These are phyloP conservation scores for Chloroceryle aenea DNA, from an alignment of 2,113 vertebrate genomes.

Conservation along the genomic window DNA sequence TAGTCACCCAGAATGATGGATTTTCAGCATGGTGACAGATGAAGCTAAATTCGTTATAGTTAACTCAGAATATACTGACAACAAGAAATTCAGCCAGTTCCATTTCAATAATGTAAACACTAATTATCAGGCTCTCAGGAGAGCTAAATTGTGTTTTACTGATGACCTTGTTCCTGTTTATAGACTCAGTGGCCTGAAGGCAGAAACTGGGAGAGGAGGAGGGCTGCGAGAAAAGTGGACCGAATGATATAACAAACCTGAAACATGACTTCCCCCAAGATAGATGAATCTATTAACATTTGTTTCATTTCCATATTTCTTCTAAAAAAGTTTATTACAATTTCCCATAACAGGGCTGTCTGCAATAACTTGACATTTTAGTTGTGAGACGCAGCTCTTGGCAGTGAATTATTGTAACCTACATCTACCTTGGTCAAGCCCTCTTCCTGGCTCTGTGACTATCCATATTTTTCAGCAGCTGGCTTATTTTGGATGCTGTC, in stretches of 20 bases:
- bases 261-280: background rate
- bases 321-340: background rate
- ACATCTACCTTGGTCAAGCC: background rate
- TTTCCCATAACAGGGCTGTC: background rate
- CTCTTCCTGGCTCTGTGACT: background rate
- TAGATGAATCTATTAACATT: conserved; percentile 61
- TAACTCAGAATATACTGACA: background rate
- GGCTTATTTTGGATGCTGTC: conserved; percentile 9
- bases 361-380: conserved; percentile 48
- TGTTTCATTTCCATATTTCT: conserved; percentile 50
- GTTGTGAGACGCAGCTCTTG: background rate
- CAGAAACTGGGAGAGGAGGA: background rate
- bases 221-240: background rate
- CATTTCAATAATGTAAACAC: background rate
- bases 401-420: background rate
- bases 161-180: conserved; percentile 30
- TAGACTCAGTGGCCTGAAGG: conserved; percentile 15
- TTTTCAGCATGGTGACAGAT: conserved; percentile 5
- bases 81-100: background rate
- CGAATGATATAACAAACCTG: background rate
- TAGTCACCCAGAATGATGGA: background rate
- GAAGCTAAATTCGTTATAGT: background rate
- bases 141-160: conserved; percentile 31
- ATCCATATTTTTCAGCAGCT: background rate
- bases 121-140: conserved; percentile 45